Conservation (phyloP, 1,140 invertebrate species). For the Ceratina calcarata region DNA sequence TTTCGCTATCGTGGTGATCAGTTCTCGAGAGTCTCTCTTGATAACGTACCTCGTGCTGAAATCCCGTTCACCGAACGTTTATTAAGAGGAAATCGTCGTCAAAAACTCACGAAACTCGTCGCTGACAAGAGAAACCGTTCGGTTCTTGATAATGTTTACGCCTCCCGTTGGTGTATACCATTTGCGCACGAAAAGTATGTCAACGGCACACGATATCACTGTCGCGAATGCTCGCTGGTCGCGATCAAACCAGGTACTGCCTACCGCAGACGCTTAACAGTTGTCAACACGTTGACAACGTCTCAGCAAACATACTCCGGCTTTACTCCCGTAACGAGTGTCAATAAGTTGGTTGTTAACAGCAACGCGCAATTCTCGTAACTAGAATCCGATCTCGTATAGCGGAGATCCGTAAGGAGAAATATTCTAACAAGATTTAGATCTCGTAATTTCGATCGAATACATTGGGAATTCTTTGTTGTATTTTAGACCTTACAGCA, state of each 20-base stretch:
- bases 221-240: neutral
- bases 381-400: too few species aligned
- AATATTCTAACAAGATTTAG: too few species aligned
- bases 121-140: too few species aligned
- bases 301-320: neutral
- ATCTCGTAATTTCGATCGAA: too few species aligned
- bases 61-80: neutral
- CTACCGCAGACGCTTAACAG: neutral
- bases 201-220: conserved; percentile 6
- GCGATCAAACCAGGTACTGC: neutral
- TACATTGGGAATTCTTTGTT: too few species aligned
- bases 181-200: conserved; percentile 12
- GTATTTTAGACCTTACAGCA: too few species aligned
- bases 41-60: conserved; percentile 24
- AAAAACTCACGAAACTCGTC: too few species aligned
- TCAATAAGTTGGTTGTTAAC: neutral
- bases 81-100: neutral
- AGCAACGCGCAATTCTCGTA: neutral
- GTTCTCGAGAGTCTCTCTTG: neutral
- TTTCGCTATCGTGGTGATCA: neutral
- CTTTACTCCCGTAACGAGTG: neutral
- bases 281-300: conserved; percentile 8
- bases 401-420: too few species aligned
- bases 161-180: neutral
- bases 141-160: too few species aligned